Evolutionary conservation across 2,797 vertebrate genomes (phyloP).

Genomic region (Falco peregrinus): DNA sequence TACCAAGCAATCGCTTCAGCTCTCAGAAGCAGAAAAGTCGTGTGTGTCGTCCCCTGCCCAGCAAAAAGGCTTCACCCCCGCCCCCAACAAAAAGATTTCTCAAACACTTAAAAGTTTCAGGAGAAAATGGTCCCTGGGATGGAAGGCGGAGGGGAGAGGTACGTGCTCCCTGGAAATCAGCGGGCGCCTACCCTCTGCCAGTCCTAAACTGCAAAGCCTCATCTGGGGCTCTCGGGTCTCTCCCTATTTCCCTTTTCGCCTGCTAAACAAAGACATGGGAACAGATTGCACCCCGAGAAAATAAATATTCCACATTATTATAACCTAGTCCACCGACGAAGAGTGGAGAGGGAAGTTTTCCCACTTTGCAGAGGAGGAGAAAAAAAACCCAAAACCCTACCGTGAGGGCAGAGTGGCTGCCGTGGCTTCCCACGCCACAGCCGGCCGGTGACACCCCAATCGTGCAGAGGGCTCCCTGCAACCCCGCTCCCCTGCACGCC

Average conservation of each 20-base stretch:
- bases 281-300: background rate
- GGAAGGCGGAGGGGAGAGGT: background rate
- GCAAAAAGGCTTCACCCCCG: background rate
- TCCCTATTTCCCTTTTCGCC: background rate
- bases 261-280: slow-evolving; percentile 21
- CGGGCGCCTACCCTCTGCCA: background rate
- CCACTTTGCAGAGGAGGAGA: background rate
- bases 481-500: background rate
- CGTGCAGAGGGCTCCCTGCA: background rate
- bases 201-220: slow-evolving; percentile 28
- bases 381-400: fast-evolving
- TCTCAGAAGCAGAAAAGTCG: background rate
- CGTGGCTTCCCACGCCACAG: background rate
- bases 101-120: background rate
- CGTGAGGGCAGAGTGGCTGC: background rate
- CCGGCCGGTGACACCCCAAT: background rate
- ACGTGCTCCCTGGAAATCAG: background rate
- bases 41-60: background rate
- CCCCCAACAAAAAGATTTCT: background rate
- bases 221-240: background rate
- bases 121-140: slow-evolving; percentile 11
- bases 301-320: background rate
- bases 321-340: background rate
- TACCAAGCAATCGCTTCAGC: background rate
- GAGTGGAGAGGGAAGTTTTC: background rate